A percentile compares a stretch with the other conserved stretches of the same genome.
Evolutionary conservation across 2,888 invertebrate genomes (phyloP).

Genomic region (Luperina nickerlii): DNA sequence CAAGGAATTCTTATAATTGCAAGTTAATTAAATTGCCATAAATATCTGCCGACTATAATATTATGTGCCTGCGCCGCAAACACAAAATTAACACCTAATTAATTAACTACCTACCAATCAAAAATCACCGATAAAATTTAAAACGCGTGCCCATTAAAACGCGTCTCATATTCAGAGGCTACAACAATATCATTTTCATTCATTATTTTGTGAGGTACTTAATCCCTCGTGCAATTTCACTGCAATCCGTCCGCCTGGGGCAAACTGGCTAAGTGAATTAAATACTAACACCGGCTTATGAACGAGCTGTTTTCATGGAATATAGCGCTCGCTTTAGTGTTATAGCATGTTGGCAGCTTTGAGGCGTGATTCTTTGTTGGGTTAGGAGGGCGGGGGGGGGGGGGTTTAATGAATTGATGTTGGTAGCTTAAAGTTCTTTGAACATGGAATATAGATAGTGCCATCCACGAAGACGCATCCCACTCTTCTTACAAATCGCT

Average conservation of each 20-base stretch:
- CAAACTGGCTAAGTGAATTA: constrained; percentile 69
- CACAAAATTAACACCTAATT: not conserved
- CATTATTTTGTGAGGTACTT: constrained; percentile 46
- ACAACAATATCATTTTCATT: constrained; percentile 62
- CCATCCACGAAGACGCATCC: too few species aligned
- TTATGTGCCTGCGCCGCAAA: not conserved
- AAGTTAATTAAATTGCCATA: too few species aligned
- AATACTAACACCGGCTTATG: constrained; percentile 62
- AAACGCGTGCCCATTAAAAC: constrained; percentile 9
- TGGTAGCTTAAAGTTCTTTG: not conserved
- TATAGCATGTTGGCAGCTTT: not conserved
- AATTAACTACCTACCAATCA: not conserved
- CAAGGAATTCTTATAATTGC: too few species aligned
- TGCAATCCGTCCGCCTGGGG: constrained; percentile 54
- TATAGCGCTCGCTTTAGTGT: constrained; percentile 12
- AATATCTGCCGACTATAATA: too few species aligned
- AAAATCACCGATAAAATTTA: constrained; percentile 7
- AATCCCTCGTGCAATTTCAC: constrained; percentile 65
- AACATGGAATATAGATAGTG: not conserved
- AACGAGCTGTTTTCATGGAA: constrained; percentile 37
- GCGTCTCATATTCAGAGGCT: constrained; percentile 23
- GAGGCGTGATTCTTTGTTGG: constrained; percentile 6
- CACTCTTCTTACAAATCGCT: too few species aligned
- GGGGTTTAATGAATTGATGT: not conserved
- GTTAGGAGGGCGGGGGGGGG: too few species aligned